Evolutionary conservation across 2,797 vertebrate genomes (phyloP), one percentile per base, ranked within the genome.

Genomic region (Pyrocephalus nanus): DNA sequence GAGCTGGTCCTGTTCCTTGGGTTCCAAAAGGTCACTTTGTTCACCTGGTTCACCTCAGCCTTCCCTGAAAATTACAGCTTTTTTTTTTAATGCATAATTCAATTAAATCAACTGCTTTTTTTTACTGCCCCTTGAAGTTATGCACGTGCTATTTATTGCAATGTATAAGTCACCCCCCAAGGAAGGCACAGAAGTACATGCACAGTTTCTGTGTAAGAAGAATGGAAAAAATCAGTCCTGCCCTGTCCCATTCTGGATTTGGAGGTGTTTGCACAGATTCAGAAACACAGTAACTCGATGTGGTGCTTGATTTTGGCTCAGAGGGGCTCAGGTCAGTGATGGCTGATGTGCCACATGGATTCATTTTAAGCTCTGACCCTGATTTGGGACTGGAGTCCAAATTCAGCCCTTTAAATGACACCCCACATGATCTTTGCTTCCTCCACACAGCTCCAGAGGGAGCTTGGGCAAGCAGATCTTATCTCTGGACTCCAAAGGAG

Each of bases 41-140:
- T 30, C 16, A 53, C 27, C 48, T 50, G 48, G 48, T 22, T 50
- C 26, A 50, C 48, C 26, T 50, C 50, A 81, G 80, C 58, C 36
- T 84, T 73, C 70, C 38, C 60, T 66, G 84, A 77, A 55, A 96
- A 74, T 80, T 65, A 66, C 57, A 87, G 76, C 78, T 95, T 95
- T 72, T 71, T 76, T 70, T 40, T 38, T 38, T 38, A 40, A 53
- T 42, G 54, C 53, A 64, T 82, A 76, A 95, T 84, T 87, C n/a
- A 72, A 81, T 76, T 86, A 77, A 79, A 87, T 87, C 64, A 92
- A 83, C 87, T 94, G 91, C 82, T 91, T 96, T 95, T 94, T 88
- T 89, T 93, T 96, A 87, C 82, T 87, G 74, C 78, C 73, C 42
- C 54, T 87, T 91, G 64, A 92, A 96, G 91, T 95, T 94, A 82